These are phyloP conservation scores for Arremon brunneinucha DNA, from an alignment of 2,797 vertebrate genomes.

Conservation along the genomic window DNA sequence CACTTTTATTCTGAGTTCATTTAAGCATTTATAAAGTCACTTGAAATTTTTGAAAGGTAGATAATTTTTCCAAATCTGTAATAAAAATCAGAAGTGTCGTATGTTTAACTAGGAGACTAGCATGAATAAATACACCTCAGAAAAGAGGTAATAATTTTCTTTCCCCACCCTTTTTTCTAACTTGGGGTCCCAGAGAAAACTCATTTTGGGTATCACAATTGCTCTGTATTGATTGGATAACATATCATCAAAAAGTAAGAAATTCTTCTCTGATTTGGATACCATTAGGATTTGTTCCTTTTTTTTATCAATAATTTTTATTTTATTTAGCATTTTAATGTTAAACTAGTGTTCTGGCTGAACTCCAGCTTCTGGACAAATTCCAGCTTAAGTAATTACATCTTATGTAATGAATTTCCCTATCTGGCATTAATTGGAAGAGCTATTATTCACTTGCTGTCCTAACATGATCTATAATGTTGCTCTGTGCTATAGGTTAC, in stretches of 20 bases:
- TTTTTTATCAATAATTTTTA: neutral
- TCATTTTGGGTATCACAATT: neutral
- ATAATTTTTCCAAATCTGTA: neutral
- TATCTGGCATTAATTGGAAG: conserved; percentile 36
- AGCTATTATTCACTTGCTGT: conserved; percentile 15
- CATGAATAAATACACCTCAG: neutral
- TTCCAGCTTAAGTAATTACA: conserved; percentile 40
- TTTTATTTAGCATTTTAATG: neutral
- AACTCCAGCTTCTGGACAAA: conserved; percentile 19
- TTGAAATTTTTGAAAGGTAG: neutral
- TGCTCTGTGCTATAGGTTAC: neutral
- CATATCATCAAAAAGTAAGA: neutral
- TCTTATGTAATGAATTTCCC: conserved; percentile 14
- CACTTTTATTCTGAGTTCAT: neutral
- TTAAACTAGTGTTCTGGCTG: neutral
- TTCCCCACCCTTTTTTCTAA: neutral
- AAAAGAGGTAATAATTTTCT: neutral
- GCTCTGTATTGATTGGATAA: neutral
- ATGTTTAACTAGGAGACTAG: neutral
- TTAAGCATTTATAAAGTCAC: neutral
- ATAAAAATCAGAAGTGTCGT: neutral
- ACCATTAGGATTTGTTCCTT: neutral
- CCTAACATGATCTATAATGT: neutral
- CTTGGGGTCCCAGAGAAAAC: neutral
- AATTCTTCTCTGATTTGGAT: neutral